These are phyloP conservation scores for Tortrix viridana DNA, from an alignment of 2,888 invertebrate genomes.

Conservation along the genomic window DNA sequence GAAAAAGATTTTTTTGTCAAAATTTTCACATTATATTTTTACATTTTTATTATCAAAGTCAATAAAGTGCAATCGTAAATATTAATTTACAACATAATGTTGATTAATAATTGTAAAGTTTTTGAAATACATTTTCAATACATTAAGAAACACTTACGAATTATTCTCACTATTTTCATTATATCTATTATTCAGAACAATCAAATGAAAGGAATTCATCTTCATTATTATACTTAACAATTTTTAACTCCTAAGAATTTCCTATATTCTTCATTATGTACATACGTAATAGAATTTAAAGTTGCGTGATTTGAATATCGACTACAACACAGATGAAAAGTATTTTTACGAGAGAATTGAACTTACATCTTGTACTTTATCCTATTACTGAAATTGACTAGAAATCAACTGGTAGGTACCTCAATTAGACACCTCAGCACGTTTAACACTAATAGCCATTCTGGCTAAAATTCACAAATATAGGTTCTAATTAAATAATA, in stretches of 20 bases:
- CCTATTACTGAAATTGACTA: constrained; percentile 68
- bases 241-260: constrained; percentile 26
- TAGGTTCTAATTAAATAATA: constrained; percentile 13
- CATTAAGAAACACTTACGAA: constrained; percentile 49
- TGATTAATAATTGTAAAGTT: constrained; percentile 51
- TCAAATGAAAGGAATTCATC: constrained; percentile 32
- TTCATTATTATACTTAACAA: constrained; percentile 13
- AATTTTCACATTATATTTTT: constrained; percentile 47
- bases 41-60: constrained; percentile 59
- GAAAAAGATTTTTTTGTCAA: constrained; percentile 48
- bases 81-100: constrained; percentile 49
- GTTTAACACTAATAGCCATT: constrained; percentile 11
- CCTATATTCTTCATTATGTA: constrained; percentile 16
- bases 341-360: constrained; percentile 18
- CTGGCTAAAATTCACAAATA: constrained; percentile 5
- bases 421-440: constrained; percentile 51
- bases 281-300: constrained; percentile 17
- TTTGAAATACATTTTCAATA: constrained; percentile 36
- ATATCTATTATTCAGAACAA: constrained; percentile 40
- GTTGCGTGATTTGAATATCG: constrained; percentile 6
- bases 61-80: constrained; percentile 59
- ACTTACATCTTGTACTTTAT: constrained; percentile 31
- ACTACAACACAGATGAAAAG: constrained; percentile 16
- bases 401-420: constrained; percentile 62
- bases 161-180: constrained; percentile 55